Evolutionary conservation across 2,888 invertebrate genomes (phyloP), one percentile per base, ranked within the genome.

Genomic region (Andrena fulva): DNA sequence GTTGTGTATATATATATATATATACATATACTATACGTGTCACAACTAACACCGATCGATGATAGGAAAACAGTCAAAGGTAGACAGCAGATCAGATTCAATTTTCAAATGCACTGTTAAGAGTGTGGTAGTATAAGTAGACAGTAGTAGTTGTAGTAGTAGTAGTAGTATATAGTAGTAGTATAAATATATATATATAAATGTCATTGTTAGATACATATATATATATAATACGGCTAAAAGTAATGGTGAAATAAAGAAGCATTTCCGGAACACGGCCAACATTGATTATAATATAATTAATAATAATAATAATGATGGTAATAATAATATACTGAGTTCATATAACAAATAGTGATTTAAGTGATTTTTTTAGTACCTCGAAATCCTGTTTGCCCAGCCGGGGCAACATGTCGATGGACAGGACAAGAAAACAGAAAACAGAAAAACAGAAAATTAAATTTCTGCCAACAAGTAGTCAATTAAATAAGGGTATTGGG

Each of bases 341-440:
- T 90, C 88, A 85, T 90, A 89, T 92, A 92, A 92, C 91, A 92
- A 92, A 93, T 91, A 92, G 91, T 93, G 90, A 92, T 91, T 92
- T 90, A 82, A 89, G 92, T 93, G 91, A 90, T 56, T 56, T 56
- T 42, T 42, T 90, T 91, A 93, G 95, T 97, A 97, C 97, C 97
- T 97, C 97, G 96, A 97, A 97, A 96, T 97, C 97, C 97, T 96
- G 96, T 94, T 95, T 95, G 95, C 95, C 95, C 95, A 95, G 95
- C 95, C 95, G 71, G 63, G 95, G 92, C 92, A 91, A 94, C 95
- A 94, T 95, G 96, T 95, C 94, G 95, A 95, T 95, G 95, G 96
- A 96, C 95, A 95, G 95, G 95, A 95, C 95, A 95, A 96, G 95
- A 95, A 94, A 96, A 96, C 95, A 96, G 95, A 96, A 95, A 96